These are phyloP conservation scores for Neuroscelio doddi DNA, from an alignment of 2,888 invertebrate genomes.

Conservation along the genomic window DNA sequence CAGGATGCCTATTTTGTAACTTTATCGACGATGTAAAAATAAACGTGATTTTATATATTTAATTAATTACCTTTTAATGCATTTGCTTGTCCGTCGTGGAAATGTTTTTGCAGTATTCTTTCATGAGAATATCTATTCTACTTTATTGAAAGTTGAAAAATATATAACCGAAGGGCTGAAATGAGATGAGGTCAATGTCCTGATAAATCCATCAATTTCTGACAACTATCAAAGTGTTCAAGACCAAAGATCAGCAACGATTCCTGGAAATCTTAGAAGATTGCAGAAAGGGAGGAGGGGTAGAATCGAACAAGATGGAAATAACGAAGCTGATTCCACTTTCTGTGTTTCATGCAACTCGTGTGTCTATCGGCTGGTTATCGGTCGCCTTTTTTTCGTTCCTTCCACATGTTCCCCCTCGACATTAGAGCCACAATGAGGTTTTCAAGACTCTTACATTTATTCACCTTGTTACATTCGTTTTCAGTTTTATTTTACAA, in stretches of 20 bases:
- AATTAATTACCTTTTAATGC: too few species aligned
- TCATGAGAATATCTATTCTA: too few species aligned
- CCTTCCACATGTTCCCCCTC: constrained; percentile 32
- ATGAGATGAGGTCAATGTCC: constrained; percentile 38
- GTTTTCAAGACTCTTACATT: constrained; percentile 58
- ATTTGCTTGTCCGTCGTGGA: too few species aligned
- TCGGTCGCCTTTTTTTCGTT: constrained; percentile 54
- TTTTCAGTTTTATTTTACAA: constrained; percentile 24
- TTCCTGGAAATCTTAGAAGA: constrained; percentile 42
- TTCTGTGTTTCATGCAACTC: constrained; percentile 65
- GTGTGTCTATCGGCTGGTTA: constrained; percentile 63
- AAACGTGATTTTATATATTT: too few species aligned
- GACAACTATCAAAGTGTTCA: constrained; percentile 34
- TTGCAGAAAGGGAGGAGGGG: constrained; percentile 20
- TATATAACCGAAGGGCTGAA: constrained; percentile 16
- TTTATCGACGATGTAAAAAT: too few species aligned
- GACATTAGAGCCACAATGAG: constrained; percentile 61
- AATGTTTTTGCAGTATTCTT: too few species aligned
- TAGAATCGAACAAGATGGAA: constrained; percentile 40
- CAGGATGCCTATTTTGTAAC: too few species aligned
- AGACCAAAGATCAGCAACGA: constrained; percentile 41
- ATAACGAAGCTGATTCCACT: constrained; percentile 43
- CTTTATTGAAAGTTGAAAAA: too few species aligned
- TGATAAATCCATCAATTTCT: constrained; percentile 44
- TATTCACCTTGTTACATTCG: constrained; percentile 52